Evolutionary conservation across 2,113 vertebrate genomes (phyloP).

Genomic region (Rhinolophus sinicus): DNA sequence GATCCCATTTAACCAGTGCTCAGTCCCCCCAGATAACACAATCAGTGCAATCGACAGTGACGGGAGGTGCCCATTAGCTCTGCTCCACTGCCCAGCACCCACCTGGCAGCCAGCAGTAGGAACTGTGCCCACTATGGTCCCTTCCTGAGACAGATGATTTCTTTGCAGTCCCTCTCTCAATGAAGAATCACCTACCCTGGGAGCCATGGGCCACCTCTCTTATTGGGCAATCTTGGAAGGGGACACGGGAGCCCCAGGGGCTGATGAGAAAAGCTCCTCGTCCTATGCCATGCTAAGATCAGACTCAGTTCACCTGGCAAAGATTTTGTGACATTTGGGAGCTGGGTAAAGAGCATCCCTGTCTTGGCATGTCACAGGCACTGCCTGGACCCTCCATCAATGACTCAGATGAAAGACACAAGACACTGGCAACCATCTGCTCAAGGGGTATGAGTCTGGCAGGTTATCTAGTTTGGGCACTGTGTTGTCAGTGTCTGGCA

Average conservation of each 20-base stretch:
- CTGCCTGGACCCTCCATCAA: background rate
- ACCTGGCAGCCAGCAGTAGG: conserved; percentile 33
- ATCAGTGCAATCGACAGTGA: conserved; percentile 76
- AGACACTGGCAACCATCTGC: conserved; percentile 65
- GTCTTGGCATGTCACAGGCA: background rate
- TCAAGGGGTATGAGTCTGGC: conserved; percentile 49
- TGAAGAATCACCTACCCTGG: background rate
- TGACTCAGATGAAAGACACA: conserved; percentile 59
- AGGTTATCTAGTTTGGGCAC: conserved; percentile 40
- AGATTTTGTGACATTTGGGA: conserved; percentile 40
- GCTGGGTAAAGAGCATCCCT: background rate
- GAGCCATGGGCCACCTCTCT: background rate
- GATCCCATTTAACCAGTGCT: conserved; percentile 78
- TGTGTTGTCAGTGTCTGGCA: background rate
- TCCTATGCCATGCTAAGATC: background rate
- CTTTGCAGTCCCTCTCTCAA: background rate
- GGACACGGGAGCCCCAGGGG: background rate
- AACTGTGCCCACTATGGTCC: background rate
- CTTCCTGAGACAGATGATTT: conserved; percentile 38
- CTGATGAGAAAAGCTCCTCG: background rate
- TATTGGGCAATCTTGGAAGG: background rate
- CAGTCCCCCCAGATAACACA: conserved; percentile 75
- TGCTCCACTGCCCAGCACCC: conserved; percentile 65
- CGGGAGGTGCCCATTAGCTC: conserved; percentile 75
- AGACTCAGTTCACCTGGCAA: conserved; percentile 44